Conservation (phyloP, 2,797 vertebrate genomes). For the Oreochromis grahami region DNA sequence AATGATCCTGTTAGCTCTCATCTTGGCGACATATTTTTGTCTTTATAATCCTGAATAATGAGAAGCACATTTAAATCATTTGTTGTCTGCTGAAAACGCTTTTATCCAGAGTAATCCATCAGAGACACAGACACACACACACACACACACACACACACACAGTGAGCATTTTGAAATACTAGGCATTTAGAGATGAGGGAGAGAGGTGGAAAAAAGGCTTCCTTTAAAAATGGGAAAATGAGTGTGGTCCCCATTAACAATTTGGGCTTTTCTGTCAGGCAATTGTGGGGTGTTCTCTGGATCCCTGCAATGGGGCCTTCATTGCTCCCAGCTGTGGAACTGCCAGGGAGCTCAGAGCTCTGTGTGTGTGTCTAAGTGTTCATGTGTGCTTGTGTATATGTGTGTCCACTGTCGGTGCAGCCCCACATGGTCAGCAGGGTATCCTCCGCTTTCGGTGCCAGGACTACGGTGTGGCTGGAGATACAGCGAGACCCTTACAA, state of each 20-base stretch:
- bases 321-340: conserved; percentile 81
- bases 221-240: conserved; percentile 76
- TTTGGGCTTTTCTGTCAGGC: conserved; percentile 78
- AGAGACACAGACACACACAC: conserved; percentile 21
- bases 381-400: not conserved
- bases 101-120: conserved; percentile 41
- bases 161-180: conserved; percentile 51
- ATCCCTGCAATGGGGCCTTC: conserved; percentile 73
- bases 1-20: conserved; percentile 1
- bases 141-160: conserved; percentile 18
- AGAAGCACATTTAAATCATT: conserved; percentile 41
- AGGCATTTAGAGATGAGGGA: conserved; percentile 56
- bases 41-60: conserved; percentile 10
- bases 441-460: conserved; percentile 60
- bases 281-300: conserved; percentile 76
- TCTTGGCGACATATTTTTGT: not conserved
- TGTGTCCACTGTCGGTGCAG: conserved; percentile 36
- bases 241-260: conserved; percentile 79
- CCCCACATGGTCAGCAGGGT: conserved; percentile 62
- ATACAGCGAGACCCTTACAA: conserved; percentile 33
- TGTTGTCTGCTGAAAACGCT: conserved; percentile 42
- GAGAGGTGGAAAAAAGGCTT: conserved; percentile 63
- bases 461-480: conserved; percentile 42
- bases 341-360: conserved; percentile 54
- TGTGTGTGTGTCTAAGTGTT: conserved; percentile 31